Conservation (phyloP, 1,140 invertebrate species). For the Drosophila grimshawi region DNA sequence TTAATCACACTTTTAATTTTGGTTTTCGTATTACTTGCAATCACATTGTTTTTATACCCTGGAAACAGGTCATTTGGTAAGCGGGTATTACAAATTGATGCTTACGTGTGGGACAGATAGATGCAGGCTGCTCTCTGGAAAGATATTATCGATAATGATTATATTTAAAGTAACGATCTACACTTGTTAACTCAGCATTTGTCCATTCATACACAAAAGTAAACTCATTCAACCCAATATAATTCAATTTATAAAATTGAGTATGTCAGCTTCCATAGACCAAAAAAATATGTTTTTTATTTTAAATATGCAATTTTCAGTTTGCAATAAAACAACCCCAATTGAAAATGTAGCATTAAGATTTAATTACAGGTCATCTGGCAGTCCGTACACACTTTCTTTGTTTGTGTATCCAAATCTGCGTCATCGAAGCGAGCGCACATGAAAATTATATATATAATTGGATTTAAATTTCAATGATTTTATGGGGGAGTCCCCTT, state of each 20-base stretch:
- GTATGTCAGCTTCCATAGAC: too few species aligned
- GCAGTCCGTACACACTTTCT: not conserved
- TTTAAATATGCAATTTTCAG: too few species aligned
- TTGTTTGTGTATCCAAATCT: not conserved
- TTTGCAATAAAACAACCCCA: too few species aligned
- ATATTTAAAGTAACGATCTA: too few species aligned
- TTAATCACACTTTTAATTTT: not conserved
- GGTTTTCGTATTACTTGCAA: not conserved
- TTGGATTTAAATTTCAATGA: slow-evolving; percentile 14
- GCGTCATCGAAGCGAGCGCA: slow-evolving; percentile 34
- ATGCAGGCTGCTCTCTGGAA: too few species aligned
- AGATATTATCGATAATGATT: too few species aligned
- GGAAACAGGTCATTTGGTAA: not conserved
- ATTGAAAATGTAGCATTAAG: too few species aligned
- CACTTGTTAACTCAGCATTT: too few species aligned
- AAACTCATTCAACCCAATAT: too few species aligned
- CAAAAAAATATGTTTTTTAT: too few species aligned
- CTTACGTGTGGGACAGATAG: not conserved
- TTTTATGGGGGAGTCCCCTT: slow-evolving; percentile 24
- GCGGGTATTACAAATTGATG: not conserved
- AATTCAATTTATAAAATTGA: too few species aligned
- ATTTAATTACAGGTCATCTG: not conserved
- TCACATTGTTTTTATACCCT: slow-evolving; percentile 1
- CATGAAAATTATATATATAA: slow-evolving; percentile 24
- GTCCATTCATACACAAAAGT: too few species aligned